Percentiles rank a stretch among this genome's conserved stretches.
phyloP scores from a whole-genome alignment of 1,140 invertebrate genomes.

The Temnothorax nylanderi region DNA sequence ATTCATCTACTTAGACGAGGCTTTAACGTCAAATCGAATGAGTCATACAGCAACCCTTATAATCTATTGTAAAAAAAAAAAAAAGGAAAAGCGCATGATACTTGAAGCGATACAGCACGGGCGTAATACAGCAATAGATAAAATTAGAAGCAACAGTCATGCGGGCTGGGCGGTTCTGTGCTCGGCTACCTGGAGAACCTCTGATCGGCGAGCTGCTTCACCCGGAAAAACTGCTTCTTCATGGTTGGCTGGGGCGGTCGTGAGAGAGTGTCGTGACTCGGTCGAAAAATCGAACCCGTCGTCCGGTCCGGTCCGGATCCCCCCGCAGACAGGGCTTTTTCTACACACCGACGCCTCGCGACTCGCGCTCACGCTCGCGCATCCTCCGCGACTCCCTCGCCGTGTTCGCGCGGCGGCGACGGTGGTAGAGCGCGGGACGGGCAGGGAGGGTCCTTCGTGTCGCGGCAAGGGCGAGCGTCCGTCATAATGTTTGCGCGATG shows the following conservation, averaged over 20 bases:
- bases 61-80: background rate
- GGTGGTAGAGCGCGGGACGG: conserved; percentile 1
- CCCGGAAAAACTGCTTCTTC: conserved; percentile 95
- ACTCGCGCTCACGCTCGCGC: conserved; percentile 7
- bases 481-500: conserved; percentile 77
- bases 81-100: background rate
- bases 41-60: no score
- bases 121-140: background rate
- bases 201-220: conserved; percentile 95
- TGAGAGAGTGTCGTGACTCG: no score
- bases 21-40: background rate
- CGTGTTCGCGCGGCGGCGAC: background rate
- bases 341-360: background rate
- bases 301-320: background rate
- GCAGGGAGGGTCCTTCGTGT: conserved; percentile 53
- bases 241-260: conserved; percentile 82
- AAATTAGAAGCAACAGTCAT: background rate
- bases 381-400: conserved; percentile 25
- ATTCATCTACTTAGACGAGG: background rate
- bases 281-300: no score
- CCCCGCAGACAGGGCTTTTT: background rate
- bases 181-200: conserved; percentile 92
- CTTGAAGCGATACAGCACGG: background rate
- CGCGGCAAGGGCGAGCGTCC: conserved; percentile 58
- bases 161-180: background rate